Percentiles rank a stretch among this genome's conserved stretches.
These are phyloP conservation scores for Dermochelys coriacea DNA, from an alignment of 2,797 vertebrate species.

Conservation along the genomic window DNA sequence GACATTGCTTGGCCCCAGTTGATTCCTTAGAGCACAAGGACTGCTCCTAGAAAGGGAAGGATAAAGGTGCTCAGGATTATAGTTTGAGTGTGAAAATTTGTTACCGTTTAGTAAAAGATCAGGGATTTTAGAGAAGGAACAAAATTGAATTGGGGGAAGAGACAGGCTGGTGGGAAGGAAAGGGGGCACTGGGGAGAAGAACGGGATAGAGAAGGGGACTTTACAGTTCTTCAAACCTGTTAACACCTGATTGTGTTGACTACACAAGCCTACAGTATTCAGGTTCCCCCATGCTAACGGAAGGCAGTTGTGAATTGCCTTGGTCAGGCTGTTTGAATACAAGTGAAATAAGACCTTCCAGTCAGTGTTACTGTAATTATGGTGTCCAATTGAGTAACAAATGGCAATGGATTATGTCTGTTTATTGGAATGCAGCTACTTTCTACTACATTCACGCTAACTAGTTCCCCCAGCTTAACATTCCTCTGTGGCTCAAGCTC, in stretches of 20 bases:
- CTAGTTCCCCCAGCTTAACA: not conserved
- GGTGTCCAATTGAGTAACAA: too few relatives aligned
- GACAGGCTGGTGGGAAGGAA: fast-evolving
- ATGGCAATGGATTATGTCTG: not conserved
- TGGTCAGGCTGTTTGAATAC: not conserved
- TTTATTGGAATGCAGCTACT: not conserved
- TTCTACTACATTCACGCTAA: not conserved
- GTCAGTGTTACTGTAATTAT: not conserved
- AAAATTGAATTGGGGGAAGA: not conserved
- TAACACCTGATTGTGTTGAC: not conserved
- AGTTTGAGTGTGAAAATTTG: not conserved
- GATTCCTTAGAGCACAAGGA: not conserved
- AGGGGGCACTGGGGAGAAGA: fast-evolving
- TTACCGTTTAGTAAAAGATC: not conserved
- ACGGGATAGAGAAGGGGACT: not conserved
- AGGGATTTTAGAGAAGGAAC: not conserved
- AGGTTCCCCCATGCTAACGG: not conserved
- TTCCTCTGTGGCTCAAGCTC: not conserved
- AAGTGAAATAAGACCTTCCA: not conserved
- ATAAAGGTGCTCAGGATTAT: not conserved
- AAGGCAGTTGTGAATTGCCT: not conserved
- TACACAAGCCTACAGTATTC: not conserved
- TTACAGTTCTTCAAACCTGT: not conserved
- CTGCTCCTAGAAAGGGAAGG: not conserved
- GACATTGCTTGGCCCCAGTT: not conserved